Evolutionary conservation across 2,797 vertebrate genomes (phyloP), one percentile per base, ranked within the genome.

Genomic region (Eleutherodactylus coqui): DNA sequence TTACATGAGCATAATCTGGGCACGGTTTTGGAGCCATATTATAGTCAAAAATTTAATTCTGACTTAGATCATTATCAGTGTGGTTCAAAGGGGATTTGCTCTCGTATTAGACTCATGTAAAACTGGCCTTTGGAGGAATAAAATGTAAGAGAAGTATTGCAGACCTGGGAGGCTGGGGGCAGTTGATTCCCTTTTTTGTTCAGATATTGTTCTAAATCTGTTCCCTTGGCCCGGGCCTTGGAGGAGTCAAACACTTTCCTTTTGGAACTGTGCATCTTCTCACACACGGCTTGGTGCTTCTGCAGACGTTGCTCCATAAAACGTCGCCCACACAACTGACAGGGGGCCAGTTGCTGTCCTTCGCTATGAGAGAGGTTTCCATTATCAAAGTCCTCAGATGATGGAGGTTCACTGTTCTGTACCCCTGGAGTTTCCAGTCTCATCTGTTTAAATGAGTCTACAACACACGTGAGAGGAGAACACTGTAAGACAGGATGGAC

Each of bases 191-290:
- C 84, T 7, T 95, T 95, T 87, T 78, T 89, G 88, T 93, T 94
- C 87, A 92, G 90, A 89, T 91, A 96, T 36, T 93, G 81, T 83
- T 96, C 95, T 32, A 95, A 29, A 3, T 92, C 92, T 0, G 96
- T 96, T 88, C 96, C 96, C 84, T 94, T 96, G 73, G 91, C 93
- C 89, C 96, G 94, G 67, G 94, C 90, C 76, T 85, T 89, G 5
- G 89, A 95, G 7, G 94, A 95, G 90, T 97, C 94, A 85, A 95
- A 98, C 53, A 94, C 93, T 91, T 94, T 94, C 73, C 95, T 95
- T 10, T 89, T 94, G 14, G 94, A 91, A 9, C 86, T 86, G 45
- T 93, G 93, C 13, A 83, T 87, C 87, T 92, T 96, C 86, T 93
- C 1, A 86, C 97, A 98, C 88, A 96, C 89, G 29, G 16, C 89